Evolutionary conservation across 2,113 vertebrate species (phyloP), one percentile per base, ranked within the genome.

Genomic region (Motacilla alba): DNA sequence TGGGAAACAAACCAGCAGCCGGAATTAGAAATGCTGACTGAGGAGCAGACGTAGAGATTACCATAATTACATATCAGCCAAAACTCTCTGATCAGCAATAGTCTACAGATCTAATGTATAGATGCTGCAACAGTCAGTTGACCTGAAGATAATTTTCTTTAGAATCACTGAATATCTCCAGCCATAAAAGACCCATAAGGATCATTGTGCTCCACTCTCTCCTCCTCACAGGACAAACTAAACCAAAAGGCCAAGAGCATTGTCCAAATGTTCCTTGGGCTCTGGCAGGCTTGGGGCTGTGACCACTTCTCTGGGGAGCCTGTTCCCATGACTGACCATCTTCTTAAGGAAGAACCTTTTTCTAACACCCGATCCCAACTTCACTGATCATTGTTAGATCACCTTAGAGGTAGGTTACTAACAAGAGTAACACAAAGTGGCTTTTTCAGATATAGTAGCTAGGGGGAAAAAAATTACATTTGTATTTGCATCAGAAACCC

Each of bases 381-480:
- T 67, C 49, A 68, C 4, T 59, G 13, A 83, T 30, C 0, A 0
- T 24, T 49, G 28, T 52, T 46, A 58, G 26, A 64, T 47, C 37
- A 43, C 58, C 30, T 88, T 47, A 50, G 53, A 67, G 6, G 27
- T 75, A 67, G 6, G 27, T 75, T 62, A 69, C 28, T 52, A 81
- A 68, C 31, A 87, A 50, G 22, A 75, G 30, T 35, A 86, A 59
- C 5, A 77, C 4, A 50, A 3, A 76, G 30, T 26, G 11, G n/a
- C 79, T 63, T 85, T 82, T 64, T 22, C 79, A 67, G 56, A 49
- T 49, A n/a, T 5, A 58, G 28, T 74, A 70, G 7, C 17, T 37
- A 15, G 11, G 7, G 7, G 3, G 2, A 2, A 2, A 7, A 11
- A 20, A 31, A 50, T 18, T 69, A n/a, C 11, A 21, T 41, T 73